phyloP scores from a whole-genome alignment of 92 coral and sea anemone species.

The Phenganax stokvisi region DNA sequence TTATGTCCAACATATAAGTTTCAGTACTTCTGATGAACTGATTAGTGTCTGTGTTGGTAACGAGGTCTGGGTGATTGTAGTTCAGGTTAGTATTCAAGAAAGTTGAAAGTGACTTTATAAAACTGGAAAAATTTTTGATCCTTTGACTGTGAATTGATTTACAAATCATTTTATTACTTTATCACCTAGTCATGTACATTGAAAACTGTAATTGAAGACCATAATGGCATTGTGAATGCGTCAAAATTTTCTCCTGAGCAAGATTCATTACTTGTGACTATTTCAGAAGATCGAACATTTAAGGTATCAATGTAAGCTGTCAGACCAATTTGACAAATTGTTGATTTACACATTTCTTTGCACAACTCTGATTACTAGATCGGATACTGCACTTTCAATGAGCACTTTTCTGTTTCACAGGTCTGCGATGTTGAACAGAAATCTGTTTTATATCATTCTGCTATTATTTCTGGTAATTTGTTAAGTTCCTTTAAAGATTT shows the following conservation, averaged over 20 bases:
- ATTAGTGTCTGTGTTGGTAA: conserved; percentile 71
- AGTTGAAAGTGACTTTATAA: background rate
- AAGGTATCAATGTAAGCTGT: conserved; percentile 48
- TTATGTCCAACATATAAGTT: conserved; percentile 74
- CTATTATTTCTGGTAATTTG: conserved; percentile 76
- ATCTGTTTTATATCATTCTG: conserved; percentile 68
- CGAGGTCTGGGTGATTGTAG: conserved; percentile 84
- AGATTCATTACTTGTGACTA: conserved; percentile 61
- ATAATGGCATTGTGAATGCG: conserved; percentile 62
- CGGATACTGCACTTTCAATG: no score
- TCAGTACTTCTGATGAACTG: conserved; percentile 64
- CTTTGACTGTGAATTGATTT: background rate
- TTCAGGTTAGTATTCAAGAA: conserved; percentile 54
- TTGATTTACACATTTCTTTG: background rate
- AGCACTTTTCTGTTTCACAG: conserved; percentile 23
- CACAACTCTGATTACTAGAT: background rate
- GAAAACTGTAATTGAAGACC: conserved; percentile 78
- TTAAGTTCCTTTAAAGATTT: background rate
- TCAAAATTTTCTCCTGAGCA: conserved; percentile 70
- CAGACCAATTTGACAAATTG: background rate
- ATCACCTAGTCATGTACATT: conserved; percentile 63
- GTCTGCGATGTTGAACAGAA: conserved; percentile 80
- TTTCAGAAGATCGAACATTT: conserved; percentile 86
- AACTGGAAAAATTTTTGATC: background rate
- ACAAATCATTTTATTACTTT: conserved; percentile 3